Percentiles rank a stretch among this genome's conserved stretches.
Evolutionary conservation across 2,888 invertebrate genomes (phyloP).

Genomic region (Orthonychiurus folsomi): DNA sequence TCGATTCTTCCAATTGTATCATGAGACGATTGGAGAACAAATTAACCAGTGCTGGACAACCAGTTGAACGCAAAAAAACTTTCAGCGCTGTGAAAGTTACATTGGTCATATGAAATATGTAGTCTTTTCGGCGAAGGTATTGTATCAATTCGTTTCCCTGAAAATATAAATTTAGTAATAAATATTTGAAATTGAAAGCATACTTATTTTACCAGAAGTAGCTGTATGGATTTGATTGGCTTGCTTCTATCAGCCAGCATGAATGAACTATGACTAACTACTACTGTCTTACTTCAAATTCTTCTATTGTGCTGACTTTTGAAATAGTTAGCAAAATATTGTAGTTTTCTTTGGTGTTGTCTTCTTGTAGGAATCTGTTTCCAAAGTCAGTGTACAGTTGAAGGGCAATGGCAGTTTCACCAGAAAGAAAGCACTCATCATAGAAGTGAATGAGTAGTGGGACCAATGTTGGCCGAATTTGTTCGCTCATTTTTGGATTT

Average conservation of each 20-base stretch:
- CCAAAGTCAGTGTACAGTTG: conserved; percentile 26
- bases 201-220: too few relatives aligned
- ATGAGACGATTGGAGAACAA: conserved; percentile 26
- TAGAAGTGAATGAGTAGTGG: conserved; percentile 34
- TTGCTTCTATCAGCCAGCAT: too few relatives aligned
- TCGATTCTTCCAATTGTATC: conserved; percentile 15
- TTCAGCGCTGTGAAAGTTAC: conserved; percentile 22
- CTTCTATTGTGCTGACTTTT: conserved; percentile 21
- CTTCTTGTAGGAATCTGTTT: conserved; percentile 31
- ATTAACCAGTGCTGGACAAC: conserved; percentile 20
- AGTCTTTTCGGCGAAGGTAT: conserved; percentile 5
- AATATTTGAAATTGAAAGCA: too few relatives aligned
- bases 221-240: too few relatives aligned
- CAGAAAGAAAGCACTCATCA: conserved; percentile 21
- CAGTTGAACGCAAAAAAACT: conserved; percentile 22
- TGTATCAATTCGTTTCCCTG: conserved; percentile 13
- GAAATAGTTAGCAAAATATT: conserved; percentile 19
- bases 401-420: conserved; percentile 18
- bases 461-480: conserved; percentile 32
- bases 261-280: neutral
- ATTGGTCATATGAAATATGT: conserved; percentile 12
- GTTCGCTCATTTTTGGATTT: conserved; percentile 17
- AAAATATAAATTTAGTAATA: too few relatives aligned
- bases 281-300: conserved; percentile 22
- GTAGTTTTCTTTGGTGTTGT: conserved; percentile 23